Base-by-base conservation (phyloP, 2,888 invertebrate genomes). In the Gastrophysa polygoni region DNA sequence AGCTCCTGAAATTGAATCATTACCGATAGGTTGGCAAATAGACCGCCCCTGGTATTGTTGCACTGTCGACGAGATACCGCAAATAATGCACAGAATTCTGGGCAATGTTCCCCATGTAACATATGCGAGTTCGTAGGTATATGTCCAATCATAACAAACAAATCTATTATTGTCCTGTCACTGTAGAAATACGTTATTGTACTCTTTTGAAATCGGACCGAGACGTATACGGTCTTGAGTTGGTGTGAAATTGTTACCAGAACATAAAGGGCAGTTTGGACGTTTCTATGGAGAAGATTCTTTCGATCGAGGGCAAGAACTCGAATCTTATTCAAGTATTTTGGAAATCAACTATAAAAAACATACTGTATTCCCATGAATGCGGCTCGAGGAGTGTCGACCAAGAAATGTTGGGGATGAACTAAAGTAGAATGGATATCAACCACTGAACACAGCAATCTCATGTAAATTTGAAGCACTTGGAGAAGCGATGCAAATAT, bases 341-440 rank as follows among this genome's bases (percentile, higher is more conserved):
- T 85, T 88, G 0, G 86, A 88, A 0, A 85, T 87, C 71, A 81
- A 88, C n/a, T n/a, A n/a, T n/a, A n/a, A n/a, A n/a, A n/a, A n/a
- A n/a, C n/a, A n/a, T n/a, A n/a, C n/a, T n/a, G n/a, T n/a, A n/a
- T n/a, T n/a, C n/a, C n/a, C n/a, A n/a, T n/a, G n/a, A n/a, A n/a
- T n/a, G n/a, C n/a, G n/a, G n/a, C n/a, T n/a, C n/a, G n/a, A n/a
- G n/a, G n/a, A n/a, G n/a, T n/a, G n/a, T n/a, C n/a, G n/a, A n/a
- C n/a, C n/a, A n/a, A n/a, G n/a, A n/a, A n/a, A n/a, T n/a, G n/a
- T n/a, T n/a, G n/a, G n/a, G n/a, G n/a, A n/a, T n/a, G n/a, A n/a
- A n/a, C n/a, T n/a, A n/a, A n/a, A n/a, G n/a, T n/a, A n/a, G n/a
- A n/a, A n/a, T n/a, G n/a, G n/a, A n/a, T n/a, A n/a, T n/a, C n/a